Base-by-base conservation (phyloP, 2,113 vertebrate species). In the Psilopogon haemacephalus region DNA sequence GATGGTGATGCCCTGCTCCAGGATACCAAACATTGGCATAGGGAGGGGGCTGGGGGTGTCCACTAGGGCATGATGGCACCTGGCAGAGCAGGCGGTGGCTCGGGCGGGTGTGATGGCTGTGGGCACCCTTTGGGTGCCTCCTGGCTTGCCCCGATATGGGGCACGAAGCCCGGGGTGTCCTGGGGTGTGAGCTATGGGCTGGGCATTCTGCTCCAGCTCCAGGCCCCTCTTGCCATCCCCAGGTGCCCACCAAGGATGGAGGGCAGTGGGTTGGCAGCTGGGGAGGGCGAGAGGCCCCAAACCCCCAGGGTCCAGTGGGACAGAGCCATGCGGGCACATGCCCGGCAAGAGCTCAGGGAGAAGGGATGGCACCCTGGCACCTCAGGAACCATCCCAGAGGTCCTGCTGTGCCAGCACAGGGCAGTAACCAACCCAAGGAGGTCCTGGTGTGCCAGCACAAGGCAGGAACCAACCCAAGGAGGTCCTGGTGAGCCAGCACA, bases 251-350 rank as follows among this genome's bases (percentile, higher is more conserved):
- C 56, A 62, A 6, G 2, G 33, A 11, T 5, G 84, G 32, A 30
- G 60, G 60, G 52, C 84, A 20, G 70, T 1, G 48, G 72, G 76
- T 4, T 3, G 84, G 65, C 16, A 6, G 30, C 59, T 2, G 17
- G 84, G 84, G 38, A 83, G 9, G 46, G 67, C 58, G 54, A 56
- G 42, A n/a, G 55, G 60, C 72, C 10, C 19, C 2, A 1, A 19
- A 13, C 3, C 48, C 55, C 40, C 13, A 17, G 77, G 73, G 28
- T 23, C 50, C 12, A 20, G 3, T 54, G 4, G 68, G 35, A 9
- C 7, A 40, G 84, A 63, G 54, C 67, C 9, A 1, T 9, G 12
- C 0, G 54, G 72, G 60, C 73, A 32, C 0, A 3, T 0, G 26
- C 73, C 77, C 81, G 15, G 62, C 10, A 37, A 32, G 83, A 52